A percentile compares a stretch with the other conserved stretches of the same genome.
Conservation (phyloP, 2,113 vertebrate species). For the Sigmodon hispidus region DNA sequence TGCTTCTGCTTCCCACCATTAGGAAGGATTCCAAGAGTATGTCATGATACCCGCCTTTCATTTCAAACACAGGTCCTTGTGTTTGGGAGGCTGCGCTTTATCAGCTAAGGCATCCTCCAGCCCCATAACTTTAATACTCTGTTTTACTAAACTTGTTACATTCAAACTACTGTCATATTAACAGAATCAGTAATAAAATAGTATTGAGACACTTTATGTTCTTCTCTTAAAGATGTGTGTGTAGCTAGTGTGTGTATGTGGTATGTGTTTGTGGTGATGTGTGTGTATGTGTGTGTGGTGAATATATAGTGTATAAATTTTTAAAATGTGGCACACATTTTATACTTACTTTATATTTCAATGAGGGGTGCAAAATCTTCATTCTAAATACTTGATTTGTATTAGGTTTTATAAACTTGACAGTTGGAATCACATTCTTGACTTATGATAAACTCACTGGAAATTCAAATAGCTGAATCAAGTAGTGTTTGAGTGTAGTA, state of each 20-base stretch:
- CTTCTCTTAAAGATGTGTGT: background rate
- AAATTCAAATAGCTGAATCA: background rate
- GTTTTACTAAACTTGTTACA: background rate
- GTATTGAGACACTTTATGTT: background rate
- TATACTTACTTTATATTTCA: background rate
- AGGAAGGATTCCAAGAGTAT: background rate
- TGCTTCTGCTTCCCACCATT: background rate
- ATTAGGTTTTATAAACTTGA: conserved; percentile 12
- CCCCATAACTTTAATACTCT: background rate
- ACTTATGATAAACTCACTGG: background rate
- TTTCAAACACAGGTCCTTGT: background rate
- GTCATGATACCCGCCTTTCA: background rate
- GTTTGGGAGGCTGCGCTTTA: background rate
- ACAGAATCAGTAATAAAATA: background rate
- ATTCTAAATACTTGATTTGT: background rate
- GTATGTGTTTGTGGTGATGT: background rate
- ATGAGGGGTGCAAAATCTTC: background rate
- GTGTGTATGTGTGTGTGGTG: background rate
- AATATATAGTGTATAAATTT: background rate
- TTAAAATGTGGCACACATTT: background rate
- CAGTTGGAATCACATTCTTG: background rate
- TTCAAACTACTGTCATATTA: background rate
- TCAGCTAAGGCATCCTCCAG: background rate
- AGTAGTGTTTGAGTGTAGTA: background rate
- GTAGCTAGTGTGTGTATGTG: background rate